Evolutionary conservation across 2,888 invertebrate genomes (phyloP).

Genomic region (Siphlonurus alternatus): DNA sequence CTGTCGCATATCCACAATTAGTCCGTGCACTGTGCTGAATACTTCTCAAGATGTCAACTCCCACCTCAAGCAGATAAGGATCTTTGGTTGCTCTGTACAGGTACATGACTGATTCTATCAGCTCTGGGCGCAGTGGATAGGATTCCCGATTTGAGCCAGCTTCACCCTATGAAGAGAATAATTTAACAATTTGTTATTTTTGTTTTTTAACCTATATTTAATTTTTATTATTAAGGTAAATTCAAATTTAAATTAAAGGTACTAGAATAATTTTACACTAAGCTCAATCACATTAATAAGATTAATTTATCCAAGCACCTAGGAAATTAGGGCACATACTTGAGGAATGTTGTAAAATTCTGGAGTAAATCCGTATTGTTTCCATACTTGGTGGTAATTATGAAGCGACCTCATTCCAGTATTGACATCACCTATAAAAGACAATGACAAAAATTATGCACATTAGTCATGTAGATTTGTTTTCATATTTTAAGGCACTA

Average conservation of each 20-base stretch:
- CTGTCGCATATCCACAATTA: constrained; percentile 94
- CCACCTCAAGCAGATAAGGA: constrained; percentile 78
- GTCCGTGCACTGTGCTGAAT: constrained; percentile 88
- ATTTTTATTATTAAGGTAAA: background rate
- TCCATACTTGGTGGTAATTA: constrained; percentile 94
- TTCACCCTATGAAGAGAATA: constrained; percentile 41
- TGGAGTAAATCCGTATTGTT: constrained; percentile 93
- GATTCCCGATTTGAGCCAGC: constrained; percentile 70
- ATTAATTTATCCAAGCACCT: background rate
- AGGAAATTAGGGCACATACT: constrained; percentile 11
- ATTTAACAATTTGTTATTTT: background rate
- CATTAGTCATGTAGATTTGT: background rate
- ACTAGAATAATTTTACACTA: background rate
- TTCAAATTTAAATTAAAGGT: background rate
- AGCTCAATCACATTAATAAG: background rate
- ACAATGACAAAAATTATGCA: background rate
- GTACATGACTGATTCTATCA: constrained; percentile 94
- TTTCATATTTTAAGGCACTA: constrained; percentile 13
- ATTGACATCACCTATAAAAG: constrained; percentile 55
- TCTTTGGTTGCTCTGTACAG: constrained; percentile 81
- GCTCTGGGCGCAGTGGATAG: constrained; percentile 90
- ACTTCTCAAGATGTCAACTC: constrained; percentile 82
- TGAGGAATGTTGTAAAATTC: constrained; percentile 94
- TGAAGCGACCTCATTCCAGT: constrained; percentile 84
- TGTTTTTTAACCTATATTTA: too few relatives aligned